phyloP scores from a whole-genome alignment of 2,113 vertebrate genomes.

The Notarius quadriscutis region DNA sequence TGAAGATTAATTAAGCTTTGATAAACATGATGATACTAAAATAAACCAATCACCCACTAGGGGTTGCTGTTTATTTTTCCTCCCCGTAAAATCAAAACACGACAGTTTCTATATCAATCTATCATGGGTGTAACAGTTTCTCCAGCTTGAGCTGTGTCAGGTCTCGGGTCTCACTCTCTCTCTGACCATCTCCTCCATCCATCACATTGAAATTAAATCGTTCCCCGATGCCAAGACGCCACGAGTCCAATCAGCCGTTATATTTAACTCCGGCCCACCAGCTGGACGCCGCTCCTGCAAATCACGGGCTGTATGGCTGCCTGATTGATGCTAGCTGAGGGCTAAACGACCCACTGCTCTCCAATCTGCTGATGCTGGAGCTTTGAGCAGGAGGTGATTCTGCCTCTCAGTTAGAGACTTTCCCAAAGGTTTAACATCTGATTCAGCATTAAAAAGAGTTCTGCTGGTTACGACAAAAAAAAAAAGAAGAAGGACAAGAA shows the following conservation, averaged over 20 bases:
- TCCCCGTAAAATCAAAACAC: background rate
- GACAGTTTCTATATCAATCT: background rate
- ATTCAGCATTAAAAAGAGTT: constrained; percentile 12
- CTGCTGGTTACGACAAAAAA: background rate
- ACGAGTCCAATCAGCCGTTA: constrained; percentile 62
- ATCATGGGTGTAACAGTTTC: background rate
- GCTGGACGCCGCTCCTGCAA: constrained; percentile 63
- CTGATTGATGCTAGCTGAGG: constrained; percentile 66
- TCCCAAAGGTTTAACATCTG: background rate
- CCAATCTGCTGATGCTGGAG: constrained; percentile 50
- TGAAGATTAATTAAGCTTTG: background rate
- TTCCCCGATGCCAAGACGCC: constrained; percentile 66
- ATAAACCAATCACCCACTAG: background rate
- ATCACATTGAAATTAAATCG: constrained; percentile 71
- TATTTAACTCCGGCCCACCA: constrained; percentile 60
- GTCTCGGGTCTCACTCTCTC: background rate
- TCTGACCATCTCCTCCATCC: constrained; percentile 54
- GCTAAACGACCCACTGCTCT: constrained; percentile 59
- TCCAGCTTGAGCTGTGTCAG: background rate
- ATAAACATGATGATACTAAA: background rate
- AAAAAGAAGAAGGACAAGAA: background rate
- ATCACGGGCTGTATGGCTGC: constrained; percentile 56
- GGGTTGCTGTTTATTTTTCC: background rate
- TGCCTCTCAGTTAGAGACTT: background rate
- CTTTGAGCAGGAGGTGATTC: constrained; percentile 20